Conservation (phyloP, 2,113 vertebrate species). For the Lathamus discolor region DNA sequence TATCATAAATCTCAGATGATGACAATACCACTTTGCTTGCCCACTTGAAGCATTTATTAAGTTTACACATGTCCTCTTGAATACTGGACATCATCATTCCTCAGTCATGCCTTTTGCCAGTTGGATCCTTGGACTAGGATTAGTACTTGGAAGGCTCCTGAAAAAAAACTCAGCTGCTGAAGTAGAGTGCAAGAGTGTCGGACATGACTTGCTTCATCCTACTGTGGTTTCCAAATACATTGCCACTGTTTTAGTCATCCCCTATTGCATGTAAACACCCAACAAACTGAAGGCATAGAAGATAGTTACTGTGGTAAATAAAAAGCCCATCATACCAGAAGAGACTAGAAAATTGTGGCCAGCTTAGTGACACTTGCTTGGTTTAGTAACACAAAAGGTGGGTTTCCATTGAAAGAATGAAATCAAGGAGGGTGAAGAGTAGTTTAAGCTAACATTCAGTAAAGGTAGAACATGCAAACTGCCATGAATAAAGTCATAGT, state of each 20-base stretch:
- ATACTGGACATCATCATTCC: neutral
- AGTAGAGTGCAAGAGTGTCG: neutral
- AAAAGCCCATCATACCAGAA: neutral
- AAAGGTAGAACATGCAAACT: neutral
- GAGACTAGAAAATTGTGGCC: neutral
- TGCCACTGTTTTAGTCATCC: neutral
- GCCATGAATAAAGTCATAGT: neutral
- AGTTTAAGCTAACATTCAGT: neutral
- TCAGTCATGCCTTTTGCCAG: neutral
- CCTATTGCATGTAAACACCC: neutral
- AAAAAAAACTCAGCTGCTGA: neutral
- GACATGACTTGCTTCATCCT: neutral
- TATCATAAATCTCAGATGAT: neutral
- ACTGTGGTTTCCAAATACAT: neutral
- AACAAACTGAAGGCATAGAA: neutral
- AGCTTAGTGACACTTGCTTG: neutral
- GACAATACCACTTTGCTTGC: neutral
- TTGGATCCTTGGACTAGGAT: neutral
- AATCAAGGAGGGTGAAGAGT: neutral
- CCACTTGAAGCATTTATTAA: neutral
- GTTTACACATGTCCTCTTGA: neutral
- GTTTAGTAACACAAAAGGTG: neutral
- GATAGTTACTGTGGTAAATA: neutral
- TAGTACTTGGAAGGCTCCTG: neutral
- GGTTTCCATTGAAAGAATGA: neutral